phyloP scores from a whole-genome alignment of 1,140 invertebrate genomes.

The Rhagoletis pomonella region DNA sequence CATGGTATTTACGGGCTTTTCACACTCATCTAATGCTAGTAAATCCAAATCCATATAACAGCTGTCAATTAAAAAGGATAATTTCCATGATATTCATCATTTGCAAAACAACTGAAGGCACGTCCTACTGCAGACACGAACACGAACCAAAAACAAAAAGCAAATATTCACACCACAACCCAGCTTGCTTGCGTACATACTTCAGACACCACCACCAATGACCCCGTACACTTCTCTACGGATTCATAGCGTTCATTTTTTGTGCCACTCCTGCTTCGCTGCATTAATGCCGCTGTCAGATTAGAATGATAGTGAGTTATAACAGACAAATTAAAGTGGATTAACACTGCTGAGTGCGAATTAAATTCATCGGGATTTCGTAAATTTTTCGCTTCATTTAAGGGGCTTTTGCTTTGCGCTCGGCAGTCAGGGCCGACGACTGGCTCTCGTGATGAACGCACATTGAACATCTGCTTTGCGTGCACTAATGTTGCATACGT shows the following conservation, averaged over 20 bases:
- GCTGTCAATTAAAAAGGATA: constrained; percentile 74
- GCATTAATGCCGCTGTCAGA: constrained; percentile 60
- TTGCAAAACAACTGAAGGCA: not conserved
- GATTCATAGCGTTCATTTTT: not conserved
- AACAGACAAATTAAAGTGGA: constrained; percentile 72
- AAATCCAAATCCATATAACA: constrained; percentile 68
- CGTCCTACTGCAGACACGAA: not conserved
- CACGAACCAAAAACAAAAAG: not conserved
- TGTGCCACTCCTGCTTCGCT: not conserved
- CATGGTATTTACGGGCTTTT: not conserved
- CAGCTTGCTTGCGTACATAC: not conserved
- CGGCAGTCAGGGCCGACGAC: not conserved
- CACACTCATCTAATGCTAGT: constrained; percentile 17
- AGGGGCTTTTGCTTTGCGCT: not conserved
- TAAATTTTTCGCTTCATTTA: constrained; percentile 51
- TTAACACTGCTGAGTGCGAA: constrained; percentile 66
- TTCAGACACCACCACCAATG: not conserved
- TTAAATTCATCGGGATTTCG: constrained; percentile 46
- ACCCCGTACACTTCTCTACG: not conserved
- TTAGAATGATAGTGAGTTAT: constrained; percentile 67
- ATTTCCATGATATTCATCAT: constrained; percentile 72
- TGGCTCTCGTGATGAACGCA: constrained; percentile 21
- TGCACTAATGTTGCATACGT: not conserved
- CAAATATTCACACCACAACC: not conserved
- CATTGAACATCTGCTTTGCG: not conserved